Conservation (phyloP, 2,113 vertebrate species). For the Nothocercus julius region DNA sequence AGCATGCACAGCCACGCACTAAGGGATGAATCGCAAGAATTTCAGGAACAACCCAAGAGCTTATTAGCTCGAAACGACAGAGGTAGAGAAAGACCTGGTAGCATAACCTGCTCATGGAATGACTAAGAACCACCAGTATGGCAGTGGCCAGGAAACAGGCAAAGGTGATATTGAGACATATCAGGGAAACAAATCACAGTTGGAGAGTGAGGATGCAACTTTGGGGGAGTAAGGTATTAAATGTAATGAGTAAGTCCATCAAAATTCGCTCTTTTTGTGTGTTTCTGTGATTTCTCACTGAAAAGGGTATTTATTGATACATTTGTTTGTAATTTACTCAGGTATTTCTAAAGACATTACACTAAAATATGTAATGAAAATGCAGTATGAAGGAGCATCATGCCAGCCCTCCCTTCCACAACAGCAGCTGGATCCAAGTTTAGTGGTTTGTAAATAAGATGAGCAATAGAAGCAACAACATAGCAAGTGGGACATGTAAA, state of each 20-base stretch:
- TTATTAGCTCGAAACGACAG: slow-evolving; percentile 14
- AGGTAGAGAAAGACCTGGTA: not conserved
- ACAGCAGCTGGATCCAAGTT: not conserved
- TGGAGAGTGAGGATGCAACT: not conserved
- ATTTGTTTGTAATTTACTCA: not conserved
- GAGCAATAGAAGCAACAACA: not conserved
- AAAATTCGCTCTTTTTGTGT: not conserved
- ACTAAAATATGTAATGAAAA: not conserved
- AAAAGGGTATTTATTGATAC: not conserved
- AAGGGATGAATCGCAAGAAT: not conserved
- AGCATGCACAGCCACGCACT: not conserved
- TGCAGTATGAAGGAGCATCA: not conserved
- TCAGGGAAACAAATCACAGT: not conserved
- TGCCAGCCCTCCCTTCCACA: not conserved
- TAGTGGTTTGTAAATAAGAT: not conserved
- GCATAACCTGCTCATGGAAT: not conserved
- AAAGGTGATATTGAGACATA: not conserved
- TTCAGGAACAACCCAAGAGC: not conserved
- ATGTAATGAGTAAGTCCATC: not conserved
- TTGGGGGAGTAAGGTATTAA: not conserved
- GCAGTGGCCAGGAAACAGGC: not conserved
- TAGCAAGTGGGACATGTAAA: not conserved
- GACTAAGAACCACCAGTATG: not conserved
- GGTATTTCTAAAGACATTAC: not conserved
- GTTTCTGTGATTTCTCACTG: not conserved